Evolutionary conservation across 2,113 vertebrate species (phyloP), one percentile per base, ranked within the genome.

Genomic region (Equus quagga): DNA sequence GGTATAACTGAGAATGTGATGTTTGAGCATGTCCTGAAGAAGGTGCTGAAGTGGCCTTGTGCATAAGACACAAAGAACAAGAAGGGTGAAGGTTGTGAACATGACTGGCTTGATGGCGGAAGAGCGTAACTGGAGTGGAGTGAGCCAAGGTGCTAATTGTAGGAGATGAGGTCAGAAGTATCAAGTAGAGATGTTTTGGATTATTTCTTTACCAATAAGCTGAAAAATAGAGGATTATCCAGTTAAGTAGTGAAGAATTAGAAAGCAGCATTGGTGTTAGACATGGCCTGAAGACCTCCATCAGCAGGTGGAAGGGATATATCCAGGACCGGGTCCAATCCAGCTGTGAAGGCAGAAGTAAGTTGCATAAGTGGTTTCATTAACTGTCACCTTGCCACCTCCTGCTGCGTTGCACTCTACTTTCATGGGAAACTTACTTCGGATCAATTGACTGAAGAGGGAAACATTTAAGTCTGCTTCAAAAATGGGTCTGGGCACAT

Each of bases 181-280:
- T 26, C 72, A 70, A 72, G 24, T 44, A 33, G 72, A 93, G 21
- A 3, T 36, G 78, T 6, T 89, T 24, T 78, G 19, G 5, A 60
- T 62, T 67, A 72, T 92, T 88, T 88, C 3, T 94, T 92, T 95
- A 56, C 17, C 28, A 11, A 21, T 76, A 81, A 94, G 69, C 67
- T 44, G n/a, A 62, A 85, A 31, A 56, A 23, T 44, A 70, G n/a
- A 76, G 14, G 26, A 44, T 26, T 67, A 11, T 69, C n/a, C 26
- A 36, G 10, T 49, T 54, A 49, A 31, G 3, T 54, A 89, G 31
- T 33, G 23, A 84, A 69, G n/a, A 8, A 80, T 90, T 88, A 84
- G 56, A 92, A 94, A 28, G 7, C 46, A 83, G n/a, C 23, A 28
- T 0, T 73, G 49, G 33, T 41, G 5, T 49, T 72, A 67, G 33